Base-by-base conservation (phyloP, 1,140 invertebrate species). In the Elymnias hypermnestra region DNA sequence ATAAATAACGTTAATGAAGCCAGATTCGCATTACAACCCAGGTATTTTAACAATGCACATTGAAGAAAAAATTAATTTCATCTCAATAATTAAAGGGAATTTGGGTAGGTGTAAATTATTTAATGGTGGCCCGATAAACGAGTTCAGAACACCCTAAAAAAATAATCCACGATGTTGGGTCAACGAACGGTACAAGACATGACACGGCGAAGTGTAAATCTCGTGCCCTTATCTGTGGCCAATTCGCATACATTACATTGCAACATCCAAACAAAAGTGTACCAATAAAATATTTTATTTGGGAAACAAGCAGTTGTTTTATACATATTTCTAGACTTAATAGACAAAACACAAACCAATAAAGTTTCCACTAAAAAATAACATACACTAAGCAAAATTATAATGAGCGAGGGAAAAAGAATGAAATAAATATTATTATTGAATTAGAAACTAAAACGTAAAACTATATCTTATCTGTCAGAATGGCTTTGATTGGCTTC, bases 151-250 rank as follows among this genome's bases (percentile, higher is more conserved):
- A 29, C 48, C 25, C 40, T 9, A 51, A 54, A 56, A 55, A 45
- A 49, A 29, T 35, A 51, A 53, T 49, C 46, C 33, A 44, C 31
- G 42, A 39, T 50, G 45, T 41, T 48, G 65, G 72, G 72, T 70
- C 64, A 71, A 65, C 59, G 63, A 75, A 83, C 75, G 73, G 72
- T 75, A 72, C 60, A 55, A 52, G 48, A 60, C 69, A 60, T 73
- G 70, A 68, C 68, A 66, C 57, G 51, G 38, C 49, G 61, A 72
- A 66, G 73, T 79, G 77, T 82, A 82, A 79, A 82, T 79, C 77
- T 79, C 64, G 53, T 57, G 63, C 55, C 57, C 65, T 81, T 78
- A 77, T 76, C 73, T 73, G 65, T 72, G 64, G 59, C 64, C 70
- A 68, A 77, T 77, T 69, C 70, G 65, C 70, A 73, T 55, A 57